Percentiles rank a stretch among this genome's conserved stretches.
Evolutionary conservation across 2,113 vertebrate species (phyloP).

Genomic region (Porphyrio hochstetteri): DNA sequence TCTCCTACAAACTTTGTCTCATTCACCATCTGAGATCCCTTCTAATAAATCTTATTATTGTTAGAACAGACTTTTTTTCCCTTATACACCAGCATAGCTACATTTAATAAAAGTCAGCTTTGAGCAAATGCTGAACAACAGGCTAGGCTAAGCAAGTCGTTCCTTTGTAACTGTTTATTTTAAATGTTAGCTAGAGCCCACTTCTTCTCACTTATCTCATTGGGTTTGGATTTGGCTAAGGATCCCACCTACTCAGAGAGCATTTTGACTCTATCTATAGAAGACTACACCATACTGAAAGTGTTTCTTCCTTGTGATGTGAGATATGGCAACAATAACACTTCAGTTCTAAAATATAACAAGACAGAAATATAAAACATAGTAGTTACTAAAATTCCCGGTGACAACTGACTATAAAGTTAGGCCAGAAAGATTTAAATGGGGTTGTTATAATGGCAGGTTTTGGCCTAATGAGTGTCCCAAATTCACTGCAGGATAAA

Average conservation of each 20-base stretch:
- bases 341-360: constrained; percentile 48
- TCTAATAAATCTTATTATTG: background rate
- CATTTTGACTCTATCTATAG: constrained; percentile 55
- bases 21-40: background rate
- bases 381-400: constrained; percentile 13
- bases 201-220: constrained; percentile 61
- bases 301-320: constrained; percentile 50
- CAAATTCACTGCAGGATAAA: background rate
- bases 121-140: constrained; percentile 14
- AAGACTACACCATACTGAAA: constrained; percentile 50
- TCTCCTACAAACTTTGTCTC: background rate
- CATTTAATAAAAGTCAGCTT: background rate
- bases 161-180: constrained; percentile 60
- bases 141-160: constrained; percentile 7
- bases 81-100: background rate
- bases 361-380: constrained; percentile 22
- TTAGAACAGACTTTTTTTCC: background rate
- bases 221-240: constrained; percentile 47
- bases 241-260: constrained; percentile 56
- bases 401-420: background rate
- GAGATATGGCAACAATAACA: constrained; percentile 56
- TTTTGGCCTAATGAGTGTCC: background rate
- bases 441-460: background rate
- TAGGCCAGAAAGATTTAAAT: constrained; percentile 4
- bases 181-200: constrained; percentile 45